These are phyloP conservation scores for Brachyistius frenatus DNA, from an alignment of 2,113 vertebrate genomes.

Conservation along the genomic window DNA sequence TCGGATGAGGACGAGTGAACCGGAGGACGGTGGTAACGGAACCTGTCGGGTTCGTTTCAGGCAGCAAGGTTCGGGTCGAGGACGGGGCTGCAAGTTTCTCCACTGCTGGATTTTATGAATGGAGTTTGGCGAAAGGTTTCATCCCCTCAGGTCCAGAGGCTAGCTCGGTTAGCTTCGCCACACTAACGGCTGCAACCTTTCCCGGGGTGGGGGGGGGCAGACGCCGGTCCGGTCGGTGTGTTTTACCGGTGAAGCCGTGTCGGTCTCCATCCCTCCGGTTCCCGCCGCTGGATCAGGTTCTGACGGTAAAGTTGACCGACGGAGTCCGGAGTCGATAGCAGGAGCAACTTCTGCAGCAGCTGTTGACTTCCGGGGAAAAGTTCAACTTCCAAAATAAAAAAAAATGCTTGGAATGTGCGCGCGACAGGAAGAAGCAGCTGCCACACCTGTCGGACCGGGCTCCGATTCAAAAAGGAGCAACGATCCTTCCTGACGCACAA, in stretches of 20 bases:
- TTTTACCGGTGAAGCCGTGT: constrained; percentile 32
- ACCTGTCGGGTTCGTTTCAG: not conserved
- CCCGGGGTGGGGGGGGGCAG: not conserved
- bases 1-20: not conserved
- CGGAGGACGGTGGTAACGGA: rapidly evolving
- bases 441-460: too few relatives aligned
- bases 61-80: not conserved
- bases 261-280: constrained; percentile 40
- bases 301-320: not conserved
- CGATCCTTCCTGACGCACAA: too few relatives aligned
- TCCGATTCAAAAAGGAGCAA: too few relatives aligned
- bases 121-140: constrained; percentile 4
- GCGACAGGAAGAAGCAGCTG: too few relatives aligned
- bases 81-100: too few relatives aligned
- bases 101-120: not conserved
- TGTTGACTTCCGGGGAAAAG: constrained; percentile 41
- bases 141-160: not conserved
- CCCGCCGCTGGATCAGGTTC: not conserved
- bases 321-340: not conserved
- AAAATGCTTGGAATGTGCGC: not conserved
- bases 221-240: not conserved
- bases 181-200: not conserved
- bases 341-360: not conserved
- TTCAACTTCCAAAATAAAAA: not conserved
- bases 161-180: constrained; percentile 22